A percentile compares a stretch with the other conserved stretches of the same genome.
These are phyloP conservation scores for Bucorvus abyssinicus DNA, from an alignment of 2,797 vertebrate genomes.

Conservation along the genomic window DNA sequence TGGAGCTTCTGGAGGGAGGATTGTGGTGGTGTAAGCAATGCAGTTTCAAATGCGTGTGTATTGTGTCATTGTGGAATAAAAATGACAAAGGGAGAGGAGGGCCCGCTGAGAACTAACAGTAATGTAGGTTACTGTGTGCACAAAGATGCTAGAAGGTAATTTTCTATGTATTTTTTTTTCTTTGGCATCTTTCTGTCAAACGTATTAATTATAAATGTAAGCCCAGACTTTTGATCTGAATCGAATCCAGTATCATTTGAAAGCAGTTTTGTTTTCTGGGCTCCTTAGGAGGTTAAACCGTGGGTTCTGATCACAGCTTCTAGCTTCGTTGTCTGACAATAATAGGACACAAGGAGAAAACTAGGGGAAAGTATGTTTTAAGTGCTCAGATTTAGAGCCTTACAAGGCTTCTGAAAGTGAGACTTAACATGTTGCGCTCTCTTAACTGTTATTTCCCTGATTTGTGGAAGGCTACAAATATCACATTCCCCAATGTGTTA, in stretches of 20 bases:
- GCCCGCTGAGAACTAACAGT: constrained; percentile 41
- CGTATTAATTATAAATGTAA: not conserved
- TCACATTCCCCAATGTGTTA: not conserved
- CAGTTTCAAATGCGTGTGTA: not conserved
- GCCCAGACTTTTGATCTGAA: not conserved
- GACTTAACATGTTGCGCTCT: not conserved
- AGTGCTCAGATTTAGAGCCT: not conserved
- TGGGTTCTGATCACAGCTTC: not conserved
- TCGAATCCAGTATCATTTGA: not conserved
- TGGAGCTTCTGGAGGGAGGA: not conserved
- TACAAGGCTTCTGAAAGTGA: not conserved
- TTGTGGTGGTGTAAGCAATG: constrained; percentile 9
- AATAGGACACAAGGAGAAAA: not conserved
- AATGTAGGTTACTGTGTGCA: constrained; percentile 9
- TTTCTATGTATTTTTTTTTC: not conserved
- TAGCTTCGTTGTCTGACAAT: not conserved
- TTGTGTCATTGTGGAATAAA: constrained; percentile 27
- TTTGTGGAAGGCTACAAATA: constrained; percentile 20
- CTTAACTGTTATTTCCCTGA: constrained; percentile 3
- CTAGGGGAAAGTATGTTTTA: not conserved
- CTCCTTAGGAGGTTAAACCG: not conserved
- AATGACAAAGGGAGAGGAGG: constrained; percentile 47
- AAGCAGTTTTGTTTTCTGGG: not conserved
- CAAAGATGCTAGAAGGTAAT: constrained; percentile 18
- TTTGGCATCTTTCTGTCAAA: not conserved